A percentile compares a stretch with the other conserved stretches of the same genome.
These are phyloP conservation scores for Notolepis coatsorum DNA, from an alignment of 2,797 vertebrate species.

Conservation along the genomic window DNA sequence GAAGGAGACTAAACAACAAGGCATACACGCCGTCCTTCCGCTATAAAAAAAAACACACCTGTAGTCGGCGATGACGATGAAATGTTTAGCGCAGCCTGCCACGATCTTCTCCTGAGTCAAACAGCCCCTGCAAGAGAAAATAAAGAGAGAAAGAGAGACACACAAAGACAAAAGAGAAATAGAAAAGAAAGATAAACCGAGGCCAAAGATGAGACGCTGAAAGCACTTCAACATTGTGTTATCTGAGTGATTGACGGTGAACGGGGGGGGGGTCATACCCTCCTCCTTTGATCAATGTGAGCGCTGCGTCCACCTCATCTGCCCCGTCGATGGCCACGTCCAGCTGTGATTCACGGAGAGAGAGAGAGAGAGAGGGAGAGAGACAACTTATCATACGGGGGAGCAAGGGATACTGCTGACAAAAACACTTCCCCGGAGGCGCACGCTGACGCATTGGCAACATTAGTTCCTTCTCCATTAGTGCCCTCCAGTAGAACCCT, in stretches of 20 bases:
- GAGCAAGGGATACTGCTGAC: neutral
- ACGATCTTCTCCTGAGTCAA: conserved; percentile 98
- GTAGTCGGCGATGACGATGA: conserved; percentile 95
- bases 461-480: neutral
- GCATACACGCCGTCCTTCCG: too few species aligned
- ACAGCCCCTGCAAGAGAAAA: conserved; percentile 85
- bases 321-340: conserved; percentile 97
- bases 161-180: too few species aligned
- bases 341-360: conserved; percentile 76
- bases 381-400: neutral
- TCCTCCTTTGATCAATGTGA: conserved; percentile 97
- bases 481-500: neutral
- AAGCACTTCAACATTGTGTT: neutral
- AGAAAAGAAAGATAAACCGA: neutral
- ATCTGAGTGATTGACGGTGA: too few species aligned
- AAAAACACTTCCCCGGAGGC: neutral
- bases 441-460: neutral
- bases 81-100: conserved; percentile 92
- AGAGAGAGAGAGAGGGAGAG: neutral
- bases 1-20: too few species aligned
- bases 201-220: neutral
- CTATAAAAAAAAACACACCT: conserved; percentile 84
- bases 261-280: conserved; percentile 84
- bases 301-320: conserved; percentile 93
- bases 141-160: neutral